Evolutionary conservation across 1,140 invertebrate genomes (phyloP), one percentile per base, ranked within the genome.

Genomic region (Listronotus oregonensis): DNA sequence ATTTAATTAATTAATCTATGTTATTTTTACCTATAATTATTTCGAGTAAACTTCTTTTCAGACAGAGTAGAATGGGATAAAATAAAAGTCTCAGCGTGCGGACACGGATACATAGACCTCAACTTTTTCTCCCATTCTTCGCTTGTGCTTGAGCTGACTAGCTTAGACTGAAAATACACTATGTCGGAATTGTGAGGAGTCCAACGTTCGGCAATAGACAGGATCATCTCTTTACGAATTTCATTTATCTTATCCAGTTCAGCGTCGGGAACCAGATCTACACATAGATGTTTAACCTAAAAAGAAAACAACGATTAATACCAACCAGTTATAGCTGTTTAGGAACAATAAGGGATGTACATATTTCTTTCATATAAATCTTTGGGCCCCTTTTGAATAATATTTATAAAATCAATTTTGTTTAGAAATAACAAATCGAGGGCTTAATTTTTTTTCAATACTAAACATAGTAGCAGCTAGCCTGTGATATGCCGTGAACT

Each of bases 251-350:
- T 87, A 52, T 87, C 84, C 0, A 86, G 80, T 74, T 93, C 89
- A 9, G 85, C 82, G 0, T 85, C 81, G 0, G 90, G 88, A 10
- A 90, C 81, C 8, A 92, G 90, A 73, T 94, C 91, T 6, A 92
- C 87, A 73, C 90, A 91, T 11, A 94, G 74, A 73, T 90, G 87
- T 71, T 87, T 84, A 8, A 64, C 62, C 62, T 64, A 21, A 37
- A 34, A 64, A 60, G 21, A 27, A n/a, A n/a, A n/a, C n/a, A n/a
- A n/a, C n/a, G n/a, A n/a, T n/a, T n/a, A n/a, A n/a, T n/a, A n/a
- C n/a, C n/a, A n/a, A 57, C 10, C 18, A 10, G n/a, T 10, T 15
- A 9, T 8, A 46, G 14, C 1, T n/a, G 11, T 15, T n/a, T n/a
- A n/a, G n/a, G n/a, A n/a, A n/a, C n/a, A n/a, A n/a, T n/a, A n/a